Conservation (phyloP, 2,888 invertebrate species). For the Ornithoptera priamus region DNA sequence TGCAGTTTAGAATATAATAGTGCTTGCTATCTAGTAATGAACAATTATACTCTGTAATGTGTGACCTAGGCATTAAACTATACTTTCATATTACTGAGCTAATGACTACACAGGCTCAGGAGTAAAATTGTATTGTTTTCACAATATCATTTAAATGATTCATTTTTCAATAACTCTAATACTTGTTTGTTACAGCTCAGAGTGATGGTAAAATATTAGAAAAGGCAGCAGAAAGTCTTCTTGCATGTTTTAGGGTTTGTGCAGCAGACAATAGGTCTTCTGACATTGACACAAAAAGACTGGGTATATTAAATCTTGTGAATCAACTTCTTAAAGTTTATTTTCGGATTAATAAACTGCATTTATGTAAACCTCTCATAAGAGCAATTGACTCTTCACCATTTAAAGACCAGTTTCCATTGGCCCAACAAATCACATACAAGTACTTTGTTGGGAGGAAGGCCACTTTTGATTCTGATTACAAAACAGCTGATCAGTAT, state of each 20-base stretch:
- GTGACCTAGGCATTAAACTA: too few relatives aligned
- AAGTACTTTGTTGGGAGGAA: constrained; percentile 98
- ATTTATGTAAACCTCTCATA: constrained; percentile 95
- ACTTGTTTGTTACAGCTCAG: constrained; percentile 56
- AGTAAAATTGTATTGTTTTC: background rate
- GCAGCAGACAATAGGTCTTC: constrained; percentile 95
- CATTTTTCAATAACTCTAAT: background rate
- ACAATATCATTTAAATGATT: background rate
- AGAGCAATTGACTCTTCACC: constrained; percentile 97
- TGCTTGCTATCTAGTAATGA: too few relatives aligned
- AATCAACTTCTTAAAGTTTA: constrained; percentile 98
- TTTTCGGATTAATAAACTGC: constrained; percentile 93
- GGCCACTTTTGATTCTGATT: constrained; percentile 99
- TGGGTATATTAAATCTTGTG: constrained; percentile 97
- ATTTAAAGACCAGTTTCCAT: constrained; percentile 92
- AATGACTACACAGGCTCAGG: too few relatives aligned
- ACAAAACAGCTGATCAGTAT: constrained; percentile 94
- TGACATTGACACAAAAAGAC: constrained; percentile 94
- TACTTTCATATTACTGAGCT: too few relatives aligned
- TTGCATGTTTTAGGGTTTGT: constrained; percentile 96
- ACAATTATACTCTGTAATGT: too few relatives aligned
- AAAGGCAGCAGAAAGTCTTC: constrained; percentile 95
- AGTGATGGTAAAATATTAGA: constrained; percentile 87
- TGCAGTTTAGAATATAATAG: too few relatives aligned
- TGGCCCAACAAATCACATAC: constrained; percentile 97